phyloP scores from a whole-genome alignment of 2,113 vertebrate genomes.

The Crypturellus undulatus region DNA sequence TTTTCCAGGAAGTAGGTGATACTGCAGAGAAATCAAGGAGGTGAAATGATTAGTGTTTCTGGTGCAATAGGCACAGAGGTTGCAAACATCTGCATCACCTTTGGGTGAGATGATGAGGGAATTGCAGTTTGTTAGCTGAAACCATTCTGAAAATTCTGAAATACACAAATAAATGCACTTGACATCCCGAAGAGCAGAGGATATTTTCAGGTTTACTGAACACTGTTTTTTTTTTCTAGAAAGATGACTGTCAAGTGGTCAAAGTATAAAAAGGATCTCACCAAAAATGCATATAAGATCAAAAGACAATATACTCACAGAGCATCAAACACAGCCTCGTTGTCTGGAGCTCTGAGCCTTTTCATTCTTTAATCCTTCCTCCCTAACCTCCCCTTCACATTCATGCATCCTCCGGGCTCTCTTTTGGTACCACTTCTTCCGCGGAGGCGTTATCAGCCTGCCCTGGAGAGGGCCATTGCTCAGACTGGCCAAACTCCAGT shows the following conservation, averaged over 20 bases:
- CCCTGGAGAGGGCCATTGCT: not conserved
- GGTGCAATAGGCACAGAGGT: not conserved
- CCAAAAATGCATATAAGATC: not conserved
- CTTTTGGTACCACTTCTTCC: not conserved
- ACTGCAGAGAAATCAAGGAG: not conserved
- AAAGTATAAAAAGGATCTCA: not conserved
- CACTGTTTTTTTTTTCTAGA: not conserved
- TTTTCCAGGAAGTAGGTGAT: constrained; percentile 54
- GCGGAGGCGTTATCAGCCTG: not conserved
- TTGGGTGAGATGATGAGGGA: not conserved
- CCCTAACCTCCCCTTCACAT: not conserved
- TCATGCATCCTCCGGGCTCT: not conserved
- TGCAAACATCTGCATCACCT: constrained; percentile 44
- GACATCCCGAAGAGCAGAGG: not conserved
- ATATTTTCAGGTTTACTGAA: not conserved
- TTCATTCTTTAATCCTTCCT: not conserved
- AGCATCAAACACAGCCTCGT: not conserved
- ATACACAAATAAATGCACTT: not conserved
- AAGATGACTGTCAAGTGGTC: not conserved
- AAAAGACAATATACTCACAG: not conserved
- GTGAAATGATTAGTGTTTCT: constrained; percentile 33
- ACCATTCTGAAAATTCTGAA: not conserved
- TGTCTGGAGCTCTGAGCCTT: not conserved
- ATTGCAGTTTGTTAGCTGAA: constrained; percentile 10
- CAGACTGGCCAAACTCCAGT: not conserved